These are phyloP conservation scores for Austrolebias charrua DNA, from an alignment of 2,797 vertebrate species.

Conservation along the genomic window DNA sequence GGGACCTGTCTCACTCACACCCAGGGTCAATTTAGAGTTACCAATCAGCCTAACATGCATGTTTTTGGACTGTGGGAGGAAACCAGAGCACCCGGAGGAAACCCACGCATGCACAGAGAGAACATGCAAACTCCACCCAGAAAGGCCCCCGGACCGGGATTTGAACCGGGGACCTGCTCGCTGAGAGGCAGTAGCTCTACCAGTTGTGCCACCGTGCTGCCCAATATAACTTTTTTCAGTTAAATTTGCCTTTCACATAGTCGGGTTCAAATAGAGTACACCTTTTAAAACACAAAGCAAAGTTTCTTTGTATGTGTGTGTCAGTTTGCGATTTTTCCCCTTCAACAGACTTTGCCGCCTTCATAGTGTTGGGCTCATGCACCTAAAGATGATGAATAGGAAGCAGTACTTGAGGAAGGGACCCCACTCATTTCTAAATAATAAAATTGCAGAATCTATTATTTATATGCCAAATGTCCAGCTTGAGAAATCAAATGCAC, in stretches of 20 bases:
- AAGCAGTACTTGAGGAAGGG: constrained; percentile 42
- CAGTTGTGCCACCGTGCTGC: no score
- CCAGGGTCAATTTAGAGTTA: no score
- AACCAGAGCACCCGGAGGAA: no score
- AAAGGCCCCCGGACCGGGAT: no score
- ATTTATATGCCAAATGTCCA: constrained; percentile 75
- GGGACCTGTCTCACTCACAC: no score
- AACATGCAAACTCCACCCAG: no score
- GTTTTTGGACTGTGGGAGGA: no score
- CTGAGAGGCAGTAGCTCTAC: no score
- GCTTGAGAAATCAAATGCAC: constrained; percentile 70
- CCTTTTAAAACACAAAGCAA: neutral
- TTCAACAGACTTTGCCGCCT: constrained; percentile 23
- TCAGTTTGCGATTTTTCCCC: constrained; percentile 13
- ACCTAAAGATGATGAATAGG: constrained; percentile 42
- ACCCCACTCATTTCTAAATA: constrained; percentile 64
- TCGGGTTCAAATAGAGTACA: constrained; percentile 15
- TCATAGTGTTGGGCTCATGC: constrained; percentile 26
- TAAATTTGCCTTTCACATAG: constrained; percentile 9
- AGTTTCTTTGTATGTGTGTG: constrained; percentile 13
- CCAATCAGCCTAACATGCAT: no score
- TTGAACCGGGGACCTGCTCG: no score
- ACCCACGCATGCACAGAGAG: no score
- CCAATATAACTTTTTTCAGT: constrained; percentile 19
- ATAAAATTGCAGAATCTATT: constrained; percentile 68